Conservation (phyloP, 2,888 invertebrate species). For the Drosophila barbarae region DNA sequence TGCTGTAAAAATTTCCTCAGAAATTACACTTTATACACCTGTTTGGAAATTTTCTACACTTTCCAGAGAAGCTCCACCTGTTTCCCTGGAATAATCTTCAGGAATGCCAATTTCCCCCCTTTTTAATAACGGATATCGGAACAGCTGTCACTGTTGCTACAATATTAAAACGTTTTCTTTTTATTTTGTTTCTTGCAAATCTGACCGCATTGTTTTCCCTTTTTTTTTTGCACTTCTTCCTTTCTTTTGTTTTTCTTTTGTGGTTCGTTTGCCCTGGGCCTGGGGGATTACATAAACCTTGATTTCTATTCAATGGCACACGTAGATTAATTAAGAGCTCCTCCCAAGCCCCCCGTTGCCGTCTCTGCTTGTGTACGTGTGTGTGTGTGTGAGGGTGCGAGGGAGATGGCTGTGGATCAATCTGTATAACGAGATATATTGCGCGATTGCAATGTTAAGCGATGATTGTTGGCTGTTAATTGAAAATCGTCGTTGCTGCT, state of each 20-base stretch:
- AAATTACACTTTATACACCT: background rate
- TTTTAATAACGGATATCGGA: slow-evolving; percentile 11
- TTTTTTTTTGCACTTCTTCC: background rate
- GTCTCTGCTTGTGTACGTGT: background rate
- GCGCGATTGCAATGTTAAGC: slow-evolving; percentile 37
- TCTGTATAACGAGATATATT: slow-evolving; percentile 34
- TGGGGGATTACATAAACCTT: slow-evolving; percentile 41
- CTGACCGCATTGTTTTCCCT: slow-evolving; percentile 8
- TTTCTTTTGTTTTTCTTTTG: slow-evolving; percentile 10
- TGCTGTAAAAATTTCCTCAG: background rate
- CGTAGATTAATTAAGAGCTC: slow-evolving; percentile 40
- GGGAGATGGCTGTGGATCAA: slow-evolving; percentile 22
- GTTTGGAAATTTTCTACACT: background rate
- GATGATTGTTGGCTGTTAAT: slow-evolving; percentile 66
- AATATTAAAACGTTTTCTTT: slow-evolving; percentile 12
- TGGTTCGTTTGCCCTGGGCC: slow-evolving; percentile 21
- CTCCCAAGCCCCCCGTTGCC: background rate
- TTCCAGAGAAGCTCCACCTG: background rate
- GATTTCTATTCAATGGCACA: slow-evolving; percentile 40
- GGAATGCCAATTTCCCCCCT: background rate
- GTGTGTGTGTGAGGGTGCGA: background rate
- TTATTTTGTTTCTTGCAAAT: slow-evolving; percentile 2
- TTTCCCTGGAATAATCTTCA: background rate
- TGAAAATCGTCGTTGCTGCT: slow-evolving; percentile 54
- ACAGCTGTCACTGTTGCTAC: slow-evolving; percentile 7